Conservation (phyloP, 2,797 vertebrate genomes). For the Lutjanus argentimaculatus region DNA sequence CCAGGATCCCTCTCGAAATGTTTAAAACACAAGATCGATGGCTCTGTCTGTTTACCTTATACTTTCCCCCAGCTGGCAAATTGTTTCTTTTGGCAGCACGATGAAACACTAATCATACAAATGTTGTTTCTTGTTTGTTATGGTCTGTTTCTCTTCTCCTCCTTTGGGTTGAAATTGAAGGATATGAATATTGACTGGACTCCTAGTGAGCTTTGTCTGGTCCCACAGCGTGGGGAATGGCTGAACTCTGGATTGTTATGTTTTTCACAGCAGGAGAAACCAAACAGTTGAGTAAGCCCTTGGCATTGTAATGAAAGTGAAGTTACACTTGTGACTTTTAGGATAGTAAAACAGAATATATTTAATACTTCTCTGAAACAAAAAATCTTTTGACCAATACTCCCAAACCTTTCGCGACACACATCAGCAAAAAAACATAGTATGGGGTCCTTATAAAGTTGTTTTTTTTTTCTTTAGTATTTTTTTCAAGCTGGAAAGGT, state of each 20-base stretch:
- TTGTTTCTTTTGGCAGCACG: constrained; percentile 40
- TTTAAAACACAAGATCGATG: constrained; percentile 50
- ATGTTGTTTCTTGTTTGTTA: constrained; percentile 31
- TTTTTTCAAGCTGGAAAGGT: not conserved
- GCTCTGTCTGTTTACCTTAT: constrained; percentile 53
- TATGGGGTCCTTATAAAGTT: not conserved
- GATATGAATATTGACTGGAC: constrained; percentile 30
- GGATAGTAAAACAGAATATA: not conserved
- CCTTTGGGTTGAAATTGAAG: not conserved
- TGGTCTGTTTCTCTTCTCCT: too few relatives aligned
- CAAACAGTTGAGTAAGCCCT: constrained; percentile 21
- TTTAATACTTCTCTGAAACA: not conserved
- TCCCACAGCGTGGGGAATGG: constrained; percentile 6
- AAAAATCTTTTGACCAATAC: not conserved
- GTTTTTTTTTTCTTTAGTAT: too few relatives aligned
- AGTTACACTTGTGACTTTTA: not conserved
- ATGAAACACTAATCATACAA: constrained; percentile 36
- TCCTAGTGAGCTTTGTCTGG: constrained; percentile 24
- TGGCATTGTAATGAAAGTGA: constrained; percentile 16
- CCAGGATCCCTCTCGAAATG: constrained; percentile 48
- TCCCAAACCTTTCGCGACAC: not conserved
- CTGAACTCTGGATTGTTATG: constrained; percentile 20
- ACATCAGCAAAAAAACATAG: not conserved
- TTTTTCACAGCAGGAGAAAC: constrained; percentile 33
- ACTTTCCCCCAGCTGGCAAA: constrained; percentile 49